Conservation (phyloP, 2,113 vertebrate genomes). For the Tachysurus vachellii region DNA sequence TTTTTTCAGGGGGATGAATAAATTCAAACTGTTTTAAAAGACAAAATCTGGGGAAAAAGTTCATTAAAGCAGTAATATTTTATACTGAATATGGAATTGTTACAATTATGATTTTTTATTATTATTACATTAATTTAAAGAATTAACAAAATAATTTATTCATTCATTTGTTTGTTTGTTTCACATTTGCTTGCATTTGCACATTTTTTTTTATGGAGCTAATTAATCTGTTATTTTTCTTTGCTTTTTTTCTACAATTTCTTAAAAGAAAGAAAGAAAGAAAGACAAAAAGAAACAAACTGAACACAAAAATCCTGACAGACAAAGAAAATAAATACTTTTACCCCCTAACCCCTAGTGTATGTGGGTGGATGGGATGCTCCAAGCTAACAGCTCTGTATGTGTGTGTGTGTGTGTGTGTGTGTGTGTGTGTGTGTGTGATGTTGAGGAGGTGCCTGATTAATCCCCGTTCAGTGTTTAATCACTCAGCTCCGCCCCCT, state of each 20-base stretch:
- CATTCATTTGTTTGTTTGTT: neutral
- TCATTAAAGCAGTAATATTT: neutral
- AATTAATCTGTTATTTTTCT: neutral
- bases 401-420: conserved; percentile 43
- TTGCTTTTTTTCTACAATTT: neutral
- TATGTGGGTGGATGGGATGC: neutral
- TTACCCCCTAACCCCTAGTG: neutral
- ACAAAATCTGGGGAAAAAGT: neutral
- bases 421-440: conserved; percentile 21
- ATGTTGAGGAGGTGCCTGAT: conserved; percentile 27
- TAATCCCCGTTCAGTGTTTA: conserved; percentile 60
- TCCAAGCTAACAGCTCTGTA: neutral
- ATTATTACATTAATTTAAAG: neutral
- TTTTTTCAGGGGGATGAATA: neutral
- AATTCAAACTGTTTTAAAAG: neutral
- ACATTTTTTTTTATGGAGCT: neutral
- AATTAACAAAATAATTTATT: too few species aligned
- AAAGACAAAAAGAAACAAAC: neutral
- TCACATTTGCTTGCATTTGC: neutral
- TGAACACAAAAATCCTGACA: neutral
- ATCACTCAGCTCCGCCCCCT: conserved; percentile 65
- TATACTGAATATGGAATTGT: too few species aligned
- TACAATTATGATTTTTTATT: neutral
- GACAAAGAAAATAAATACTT: neutral
- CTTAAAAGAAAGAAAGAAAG: neutral